Percentiles rank a stretch among this genome's conserved stretches.
phyloP scores from a whole-genome alignment of 2,113 vertebrate genomes.

The Phalacrocorax carbo region DNA sequence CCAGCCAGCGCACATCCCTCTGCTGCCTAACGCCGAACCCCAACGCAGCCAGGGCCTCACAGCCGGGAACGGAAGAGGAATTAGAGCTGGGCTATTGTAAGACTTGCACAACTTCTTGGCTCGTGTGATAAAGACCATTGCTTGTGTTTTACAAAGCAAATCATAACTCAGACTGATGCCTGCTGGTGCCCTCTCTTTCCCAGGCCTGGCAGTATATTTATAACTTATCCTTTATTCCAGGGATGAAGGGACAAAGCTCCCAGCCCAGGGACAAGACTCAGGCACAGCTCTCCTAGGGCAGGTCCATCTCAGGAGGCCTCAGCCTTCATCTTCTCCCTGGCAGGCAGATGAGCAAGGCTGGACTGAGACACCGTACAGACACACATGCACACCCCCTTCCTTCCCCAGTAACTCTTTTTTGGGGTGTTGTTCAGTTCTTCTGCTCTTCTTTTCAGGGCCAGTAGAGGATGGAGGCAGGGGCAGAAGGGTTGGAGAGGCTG shows the following conservation, averaged over 20 bases:
- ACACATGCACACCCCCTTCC: not conserved
- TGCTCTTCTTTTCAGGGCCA: not conserved
- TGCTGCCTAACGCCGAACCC: not conserved
- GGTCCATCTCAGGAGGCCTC: not conserved
- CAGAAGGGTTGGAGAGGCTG: not conserved
- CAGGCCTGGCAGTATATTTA: not conserved
- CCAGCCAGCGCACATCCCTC: rapidly evolving
- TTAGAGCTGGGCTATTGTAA: not conserved
- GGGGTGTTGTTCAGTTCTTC: not conserved
- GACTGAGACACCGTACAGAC: not conserved
- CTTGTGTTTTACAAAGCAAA: not conserved
- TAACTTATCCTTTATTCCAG: not conserved
- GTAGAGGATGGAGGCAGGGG: not conserved
- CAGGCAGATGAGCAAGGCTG: not conserved
- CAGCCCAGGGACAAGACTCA: not conserved
- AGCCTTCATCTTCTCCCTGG: not conserved
- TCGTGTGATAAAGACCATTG: rapidly evolving
- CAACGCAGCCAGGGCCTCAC: not conserved
- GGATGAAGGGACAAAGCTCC: not conserved
- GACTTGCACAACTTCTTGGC: not conserved
- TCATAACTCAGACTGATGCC: not conserved
- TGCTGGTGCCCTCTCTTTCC: not conserved
- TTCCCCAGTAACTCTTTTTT: not conserved
- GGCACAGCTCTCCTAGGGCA: not conserved
- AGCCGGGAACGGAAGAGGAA: not conserved